These are phyloP conservation scores for Timandra comae DNA, from an alignment of 2,888 invertebrate species.

Conservation along the genomic window DNA sequence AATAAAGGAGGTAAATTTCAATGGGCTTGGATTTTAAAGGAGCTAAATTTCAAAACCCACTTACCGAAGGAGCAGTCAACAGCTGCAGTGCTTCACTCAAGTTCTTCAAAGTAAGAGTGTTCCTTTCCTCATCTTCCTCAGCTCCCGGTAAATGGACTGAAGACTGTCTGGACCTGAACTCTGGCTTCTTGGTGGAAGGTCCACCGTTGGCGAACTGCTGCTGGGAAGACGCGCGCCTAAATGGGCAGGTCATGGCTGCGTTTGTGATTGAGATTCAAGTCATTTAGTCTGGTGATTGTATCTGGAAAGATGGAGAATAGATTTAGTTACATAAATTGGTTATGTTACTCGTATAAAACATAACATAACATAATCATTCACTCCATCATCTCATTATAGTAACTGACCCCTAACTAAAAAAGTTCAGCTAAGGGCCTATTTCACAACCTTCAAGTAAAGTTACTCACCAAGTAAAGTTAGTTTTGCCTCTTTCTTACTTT, in stretches of 20 bases:
- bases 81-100: conserved; percentile 88
- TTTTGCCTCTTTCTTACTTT: no score
- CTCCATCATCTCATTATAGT: no score
- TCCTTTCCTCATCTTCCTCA: conserved; percentile 79
- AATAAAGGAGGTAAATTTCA: no score
- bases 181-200: conserved; percentile 54
- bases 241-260: conserved; percentile 74
- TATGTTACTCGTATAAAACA: no score
- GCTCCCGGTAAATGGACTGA: conserved; percentile 79
- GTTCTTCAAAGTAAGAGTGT: conserved; percentile 85
- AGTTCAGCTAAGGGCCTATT: no score
- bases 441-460: no score
- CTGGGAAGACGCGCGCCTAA: conserved; percentile 74
- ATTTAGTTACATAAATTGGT: no score
- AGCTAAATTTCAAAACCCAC: conserved; percentile 31
- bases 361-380: no score
- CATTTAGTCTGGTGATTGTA: conserved; percentile 7
- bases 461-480: no score
- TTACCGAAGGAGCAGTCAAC: conserved; percentile 89
- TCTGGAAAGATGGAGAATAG: conserved; percentile 17
- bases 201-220: conserved; percentile 72
- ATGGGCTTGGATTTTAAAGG: no score
- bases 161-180: conserved; percentile 78
- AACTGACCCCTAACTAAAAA: no score
- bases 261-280: conserved; percentile 6